Conservation (phyloP, 2,113 vertebrate genomes). For the Odocoileus virginianus region DNA sequence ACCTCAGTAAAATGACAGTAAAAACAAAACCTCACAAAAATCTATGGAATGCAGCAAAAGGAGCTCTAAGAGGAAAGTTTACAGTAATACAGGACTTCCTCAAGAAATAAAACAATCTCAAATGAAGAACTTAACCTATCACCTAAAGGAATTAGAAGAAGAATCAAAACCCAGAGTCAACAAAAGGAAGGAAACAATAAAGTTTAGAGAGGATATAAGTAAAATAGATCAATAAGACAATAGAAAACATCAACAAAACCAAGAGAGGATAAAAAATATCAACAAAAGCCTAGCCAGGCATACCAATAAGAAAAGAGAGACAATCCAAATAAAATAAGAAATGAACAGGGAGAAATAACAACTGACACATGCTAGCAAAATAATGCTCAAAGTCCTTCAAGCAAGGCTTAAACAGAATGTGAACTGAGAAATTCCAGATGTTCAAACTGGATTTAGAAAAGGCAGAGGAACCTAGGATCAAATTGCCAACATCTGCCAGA, state of each 20-base stretch:
- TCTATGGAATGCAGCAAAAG: not conserved
- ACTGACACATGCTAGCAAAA: not conserved
- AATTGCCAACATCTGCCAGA: not conserved
- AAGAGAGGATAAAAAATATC: not conserved
- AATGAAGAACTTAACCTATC: not conserved
- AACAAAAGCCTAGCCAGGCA: not conserved
- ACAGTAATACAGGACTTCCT: not conserved
- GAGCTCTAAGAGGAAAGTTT: not conserved
- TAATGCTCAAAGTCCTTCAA: not conserved
- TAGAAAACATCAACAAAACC: not conserved
- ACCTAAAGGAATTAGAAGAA: not conserved
- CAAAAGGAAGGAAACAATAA: not conserved
- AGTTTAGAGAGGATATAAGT: not conserved
- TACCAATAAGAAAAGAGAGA: not conserved
- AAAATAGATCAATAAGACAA: not conserved
- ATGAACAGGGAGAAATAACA: not conserved
- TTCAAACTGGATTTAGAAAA: not conserved
- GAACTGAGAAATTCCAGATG: not conserved
- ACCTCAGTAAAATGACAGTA: not conserved
- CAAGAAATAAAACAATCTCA: not conserved
- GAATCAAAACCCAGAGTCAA: not conserved
- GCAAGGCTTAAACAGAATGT: not conserved
- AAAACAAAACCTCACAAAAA: not conserved
- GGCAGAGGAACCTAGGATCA: not conserved
- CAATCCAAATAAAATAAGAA: not conserved